Base-by-base conservation (phyloP, 2,888 invertebrate genomes). In the Eretmocerus hayati region DNA sequence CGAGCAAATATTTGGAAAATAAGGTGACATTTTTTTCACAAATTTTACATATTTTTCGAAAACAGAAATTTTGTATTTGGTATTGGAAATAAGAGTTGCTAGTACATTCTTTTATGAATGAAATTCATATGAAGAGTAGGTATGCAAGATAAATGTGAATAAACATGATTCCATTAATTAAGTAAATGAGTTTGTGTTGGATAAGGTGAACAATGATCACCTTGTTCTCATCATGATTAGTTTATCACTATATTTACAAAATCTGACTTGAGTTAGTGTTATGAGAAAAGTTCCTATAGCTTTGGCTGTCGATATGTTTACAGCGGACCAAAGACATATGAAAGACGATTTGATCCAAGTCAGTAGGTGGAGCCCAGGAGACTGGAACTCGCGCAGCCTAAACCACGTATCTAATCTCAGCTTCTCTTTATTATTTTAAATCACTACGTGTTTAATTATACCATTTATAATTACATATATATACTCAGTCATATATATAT, bases 401-500 rank as follows among this genome's bases (percentile, higher is more conserved):
- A 71, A 70, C 71, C 71, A 71, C 71, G 71, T 71, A 71, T 71
- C 71, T 71, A 70, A 70, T 67, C 67, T 70, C 67, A 70, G 69
- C 69, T 70, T 71, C 69, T 69, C 69, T 71, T 67, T 71, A 70
- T 66, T 67, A 67, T 65, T 65, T 66, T 67, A 67, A 67, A 63
- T 67, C 67, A 66, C 67, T 67, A 67, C 67, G 64, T 67, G 66
- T 67, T 66, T 67, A 65, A 66, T 61, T 60, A 63, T 65, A 63
- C 61, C 62, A 66, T 43, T 64, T 60, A 65, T 64, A 63, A 57
- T 56, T 58, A 59, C 51, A 58, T 54, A 58, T 55, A 59, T 55
- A 58, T 57, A 57, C 51, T 54, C 57, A 58, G 52, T 53, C 54
- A 61, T 54, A 45, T 52, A 42, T 54, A 48, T 54, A 33, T 59